Percentiles rank a stretch among this genome's conserved stretches.
Conservation (phyloP, 2,888 invertebrate species). For the Drosophila buzzatii region DNA sequence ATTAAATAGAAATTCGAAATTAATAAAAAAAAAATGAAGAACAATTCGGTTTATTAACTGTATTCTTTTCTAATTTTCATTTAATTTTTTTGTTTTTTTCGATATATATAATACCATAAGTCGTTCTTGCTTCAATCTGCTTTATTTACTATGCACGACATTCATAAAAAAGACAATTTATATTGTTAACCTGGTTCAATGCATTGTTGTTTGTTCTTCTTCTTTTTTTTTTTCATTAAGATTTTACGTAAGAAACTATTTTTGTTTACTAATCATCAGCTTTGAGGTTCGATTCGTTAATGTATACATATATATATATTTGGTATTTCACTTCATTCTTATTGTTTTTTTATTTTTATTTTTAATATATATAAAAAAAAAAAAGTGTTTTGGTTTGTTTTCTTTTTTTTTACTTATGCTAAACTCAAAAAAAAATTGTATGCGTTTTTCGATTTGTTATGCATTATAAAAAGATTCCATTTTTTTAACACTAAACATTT, state of each 20-base stretch:
- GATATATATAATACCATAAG: constrained; percentile 26
- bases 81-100: not conserved
- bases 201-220: constrained; percentile 24
- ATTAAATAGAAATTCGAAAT: constrained; percentile 23
- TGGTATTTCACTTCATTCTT: constrained; percentile 33
- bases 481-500: constrained; percentile 50
- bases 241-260: constrained; percentile 53
- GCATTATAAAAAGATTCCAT: constrained; percentile 53
- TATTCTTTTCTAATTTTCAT: constrained; percentile 14
- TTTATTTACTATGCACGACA: constrained; percentile 39
- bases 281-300: constrained; percentile 64
- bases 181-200: constrained; percentile 39
- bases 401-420: constrained; percentile 53
- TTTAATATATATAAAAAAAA: constrained; percentile 67
- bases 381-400: constrained; percentile 22
- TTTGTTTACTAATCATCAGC: constrained; percentile 59
- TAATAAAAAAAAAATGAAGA: not conserved
- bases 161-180: constrained; percentile 24
- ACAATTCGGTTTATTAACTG: not conserved
- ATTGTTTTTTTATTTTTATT: constrained; percentile 18
- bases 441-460: constrained; percentile 55
- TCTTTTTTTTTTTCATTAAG: not conserved
- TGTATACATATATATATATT: constrained; percentile 9
- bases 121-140: constrained; percentile 6
- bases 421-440: constrained; percentile 72